phyloP scores from a whole-genome alignment of 2,113 vertebrate species.

The Scopus umbretta region DNA sequence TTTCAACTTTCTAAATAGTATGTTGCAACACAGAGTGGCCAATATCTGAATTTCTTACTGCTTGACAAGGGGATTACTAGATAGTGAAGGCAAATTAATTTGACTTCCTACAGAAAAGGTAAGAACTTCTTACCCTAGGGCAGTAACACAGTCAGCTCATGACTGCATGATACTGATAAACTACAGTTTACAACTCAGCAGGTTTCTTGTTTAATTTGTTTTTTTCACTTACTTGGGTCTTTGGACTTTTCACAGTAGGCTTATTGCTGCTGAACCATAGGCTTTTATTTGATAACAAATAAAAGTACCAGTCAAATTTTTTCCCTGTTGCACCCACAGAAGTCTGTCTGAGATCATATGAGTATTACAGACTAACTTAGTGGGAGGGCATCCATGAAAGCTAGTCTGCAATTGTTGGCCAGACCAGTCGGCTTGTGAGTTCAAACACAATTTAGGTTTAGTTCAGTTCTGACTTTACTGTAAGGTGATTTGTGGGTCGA shows the following conservation, averaged over 20 bases:
- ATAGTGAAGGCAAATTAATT: slow-evolving; percentile 54
- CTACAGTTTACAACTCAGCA: slow-evolving; percentile 40
- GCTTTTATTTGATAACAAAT: slow-evolving; percentile 10
- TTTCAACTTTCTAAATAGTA: not conserved
- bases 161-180: slow-evolving; percentile 50
- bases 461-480: not conserved
- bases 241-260: not conserved
- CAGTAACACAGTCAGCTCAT: slow-evolving; percentile 21
- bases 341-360: not conserved
- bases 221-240: slow-evolving; percentile 19
- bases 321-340: not conserved
- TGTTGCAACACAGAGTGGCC: not conserved
- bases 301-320: not conserved
- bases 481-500: not conserved
- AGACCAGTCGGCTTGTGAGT: not conserved
- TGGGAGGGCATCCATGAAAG: not conserved
- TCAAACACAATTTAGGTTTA: not conserved
- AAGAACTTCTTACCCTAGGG: slow-evolving; percentile 35
- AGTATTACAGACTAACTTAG: not conserved
- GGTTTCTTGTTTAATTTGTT: slow-evolving; percentile 28
- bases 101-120: slow-evolving; percentile 43
- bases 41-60: slow-evolving; percentile 21
- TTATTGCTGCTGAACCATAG: not conserved
- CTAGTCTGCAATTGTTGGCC: rapidly evolving
- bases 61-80: slow-evolving; percentile 37